Conservation (phyloP, 2,888 invertebrate genomes). For the Zelleria hepariella region DNA sequence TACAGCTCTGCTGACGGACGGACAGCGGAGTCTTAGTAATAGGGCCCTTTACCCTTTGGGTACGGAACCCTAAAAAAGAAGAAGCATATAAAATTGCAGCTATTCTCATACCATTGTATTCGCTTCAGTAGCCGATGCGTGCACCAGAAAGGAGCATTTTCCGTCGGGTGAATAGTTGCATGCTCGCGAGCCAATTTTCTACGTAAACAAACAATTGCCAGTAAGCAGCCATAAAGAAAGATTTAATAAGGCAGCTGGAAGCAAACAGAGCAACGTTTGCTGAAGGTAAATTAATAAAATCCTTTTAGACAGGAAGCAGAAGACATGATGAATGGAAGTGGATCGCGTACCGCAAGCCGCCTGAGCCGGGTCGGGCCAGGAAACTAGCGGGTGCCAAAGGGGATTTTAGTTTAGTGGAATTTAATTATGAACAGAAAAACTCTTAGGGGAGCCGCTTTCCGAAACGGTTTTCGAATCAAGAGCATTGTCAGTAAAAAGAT, state of each 20-base stretch:
- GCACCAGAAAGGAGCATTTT: not conserved
- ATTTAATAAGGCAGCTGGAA: not conserved
- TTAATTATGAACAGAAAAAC: not conserved
- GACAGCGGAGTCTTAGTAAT: too few relatives aligned
- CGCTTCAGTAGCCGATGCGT: not conserved
- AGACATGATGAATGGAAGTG: constrained; percentile 28
- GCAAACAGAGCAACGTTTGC: not conserved
- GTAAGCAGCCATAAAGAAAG: not conserved
- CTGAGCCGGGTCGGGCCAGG: constrained; percentile 13
- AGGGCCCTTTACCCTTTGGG: too few relatives aligned
- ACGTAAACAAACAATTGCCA: not conserved
- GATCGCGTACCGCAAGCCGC: not conserved
- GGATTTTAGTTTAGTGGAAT: not conserved
- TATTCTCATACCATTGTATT: not conserved
- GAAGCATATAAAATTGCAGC: too few relatives aligned
- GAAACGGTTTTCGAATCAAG: too few relatives aligned
- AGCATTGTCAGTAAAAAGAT: too few relatives aligned
- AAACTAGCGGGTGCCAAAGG: constrained; percentile 7
- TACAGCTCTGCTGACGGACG: too few relatives aligned
- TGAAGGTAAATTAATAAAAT: constrained; percentile 29
- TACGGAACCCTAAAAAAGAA: too few relatives aligned
- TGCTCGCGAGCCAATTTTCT: not conserved
- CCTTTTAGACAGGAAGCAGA: constrained; percentile 15
- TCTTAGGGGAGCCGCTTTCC: too few relatives aligned
- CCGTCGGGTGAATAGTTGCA: not conserved